A percentile compares a stretch with the other conserved stretches of the same genome.
Conservation (phyloP, 2,113 vertebrate genomes). For the Rhinopomastus cyanomelas region DNA sequence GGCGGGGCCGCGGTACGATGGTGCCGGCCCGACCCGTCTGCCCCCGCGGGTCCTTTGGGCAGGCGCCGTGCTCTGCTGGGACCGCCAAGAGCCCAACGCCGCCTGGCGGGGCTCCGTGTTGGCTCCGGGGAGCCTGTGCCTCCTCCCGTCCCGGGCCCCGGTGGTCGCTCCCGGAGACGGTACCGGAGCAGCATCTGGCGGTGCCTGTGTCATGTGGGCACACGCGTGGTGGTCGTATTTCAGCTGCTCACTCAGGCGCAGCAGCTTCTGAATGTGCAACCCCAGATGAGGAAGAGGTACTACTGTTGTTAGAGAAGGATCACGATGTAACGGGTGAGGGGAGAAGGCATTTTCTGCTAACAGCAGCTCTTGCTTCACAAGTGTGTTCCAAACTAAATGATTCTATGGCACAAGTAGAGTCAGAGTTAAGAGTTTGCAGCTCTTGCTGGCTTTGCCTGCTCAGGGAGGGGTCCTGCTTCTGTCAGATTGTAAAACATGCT, state of each 20-base stretch:
- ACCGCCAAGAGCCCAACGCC: accelerated
- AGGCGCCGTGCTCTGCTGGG: no score
- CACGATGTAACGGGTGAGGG: accelerated
- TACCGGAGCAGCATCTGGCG: accelerated
- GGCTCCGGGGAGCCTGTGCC: accelerated
- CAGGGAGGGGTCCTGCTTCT: no score
- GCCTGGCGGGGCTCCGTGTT: no score
- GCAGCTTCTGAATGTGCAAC: no score
- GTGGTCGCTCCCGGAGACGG: accelerated
- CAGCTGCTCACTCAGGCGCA: accelerated
- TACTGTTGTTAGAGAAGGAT: neutral
- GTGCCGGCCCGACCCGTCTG: no score
- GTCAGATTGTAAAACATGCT: no score
- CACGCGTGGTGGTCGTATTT: accelerated
- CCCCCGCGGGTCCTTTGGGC: no score
- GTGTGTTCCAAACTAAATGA: no score
- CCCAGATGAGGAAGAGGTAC: neutral
- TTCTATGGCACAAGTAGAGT: no score
- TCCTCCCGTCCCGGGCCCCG: accelerated
- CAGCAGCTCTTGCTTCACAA: neutral
- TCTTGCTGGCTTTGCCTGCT: no score
- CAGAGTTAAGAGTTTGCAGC: no score
- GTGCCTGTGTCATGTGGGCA: accelerated
- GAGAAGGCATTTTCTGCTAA: accelerated
- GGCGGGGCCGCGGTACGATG: no score